Percentiles rank a stretch among this genome's conserved stretches.
Evolutionary conservation across 2,797 vertebrate species (phyloP).

Genomic region (Columba guinea): DNA sequence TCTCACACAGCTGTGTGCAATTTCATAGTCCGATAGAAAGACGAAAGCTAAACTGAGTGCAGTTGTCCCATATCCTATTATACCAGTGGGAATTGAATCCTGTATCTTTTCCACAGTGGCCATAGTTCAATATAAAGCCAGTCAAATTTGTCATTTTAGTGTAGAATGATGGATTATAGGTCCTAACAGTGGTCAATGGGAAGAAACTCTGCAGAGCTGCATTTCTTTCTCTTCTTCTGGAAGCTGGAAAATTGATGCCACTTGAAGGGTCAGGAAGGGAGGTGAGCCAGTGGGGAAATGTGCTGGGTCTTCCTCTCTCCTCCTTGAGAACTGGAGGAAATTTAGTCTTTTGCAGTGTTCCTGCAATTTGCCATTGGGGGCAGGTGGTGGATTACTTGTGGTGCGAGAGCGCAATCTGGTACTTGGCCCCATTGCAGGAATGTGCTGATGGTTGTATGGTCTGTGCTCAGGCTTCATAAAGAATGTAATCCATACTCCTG

Average conservation of each 20-base stretch:
- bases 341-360: neutral
- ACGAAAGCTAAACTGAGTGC: neutral
- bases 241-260: neutral
- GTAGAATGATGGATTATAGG: neutral
- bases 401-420: neutral
- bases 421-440: neutral
- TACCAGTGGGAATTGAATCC: neutral
- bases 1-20: neutral
- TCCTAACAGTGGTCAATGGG: neutral
- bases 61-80: neutral
- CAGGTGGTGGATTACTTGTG: slow-evolving; percentile 9
- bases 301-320: neutral
- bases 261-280: neutral
- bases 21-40: neutral
- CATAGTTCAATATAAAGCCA: neutral
- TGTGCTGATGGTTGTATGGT: neutral
- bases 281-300: neutral
- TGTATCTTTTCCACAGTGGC: neutral
- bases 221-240: neutral
- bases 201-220: neutral
- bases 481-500: slow-evolving; percentile 6
- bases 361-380: neutral
- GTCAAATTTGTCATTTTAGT: neutral
- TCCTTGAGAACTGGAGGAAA: neutral
- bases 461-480: neutral